A percentile compares a stretch with the other conserved stretches of the same genome.
Conservation (phyloP, 2,888 invertebrate genomes). For the Tachina lurida region DNA sequence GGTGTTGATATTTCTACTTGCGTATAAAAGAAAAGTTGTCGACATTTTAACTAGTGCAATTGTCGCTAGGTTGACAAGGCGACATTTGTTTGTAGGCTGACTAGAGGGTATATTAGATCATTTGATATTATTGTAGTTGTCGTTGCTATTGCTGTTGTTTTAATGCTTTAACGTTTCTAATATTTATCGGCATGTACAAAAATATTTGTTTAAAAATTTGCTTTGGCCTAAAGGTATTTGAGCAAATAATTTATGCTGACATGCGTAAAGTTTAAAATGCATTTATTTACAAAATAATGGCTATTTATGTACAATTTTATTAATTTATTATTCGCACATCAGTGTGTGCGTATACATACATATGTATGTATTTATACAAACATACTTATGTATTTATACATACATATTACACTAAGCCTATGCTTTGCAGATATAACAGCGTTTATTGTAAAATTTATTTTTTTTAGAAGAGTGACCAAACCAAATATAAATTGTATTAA, state of each 20-base stretch:
- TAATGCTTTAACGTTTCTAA: constrained; percentile 39
- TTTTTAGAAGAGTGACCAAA: too few relatives aligned
- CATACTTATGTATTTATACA: constrained; percentile 5
- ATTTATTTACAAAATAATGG: constrained; percentile 59
- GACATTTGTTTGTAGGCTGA: too few relatives aligned
- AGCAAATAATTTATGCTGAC: constrained; percentile 70
- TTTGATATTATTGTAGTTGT: constrained; percentile 40
- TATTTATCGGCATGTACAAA: constrained; percentile 41
- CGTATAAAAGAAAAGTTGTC: too few relatives aligned
- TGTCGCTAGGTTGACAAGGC: too few relatives aligned
- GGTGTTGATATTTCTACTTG: too few relatives aligned
- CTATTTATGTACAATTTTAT: constrained; percentile 54
- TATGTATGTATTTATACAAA: neutral
- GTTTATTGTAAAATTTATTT: too few relatives aligned
- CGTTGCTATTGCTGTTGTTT: neutral
- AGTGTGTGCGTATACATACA: neutral
- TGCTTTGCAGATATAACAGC: too few relatives aligned
- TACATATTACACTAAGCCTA: neutral
- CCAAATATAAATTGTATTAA: too few relatives aligned
- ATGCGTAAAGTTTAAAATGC: constrained; percentile 68
- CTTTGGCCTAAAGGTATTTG: constrained; percentile 72
- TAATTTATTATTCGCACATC: constrained; percentile 51
- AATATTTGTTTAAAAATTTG: constrained; percentile 44
- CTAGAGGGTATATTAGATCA: neutral
- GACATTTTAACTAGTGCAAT: too few relatives aligned